Conservation (phyloP, 64 coral and sea anemone species). For the Actinia tenebrosa region DNA sequence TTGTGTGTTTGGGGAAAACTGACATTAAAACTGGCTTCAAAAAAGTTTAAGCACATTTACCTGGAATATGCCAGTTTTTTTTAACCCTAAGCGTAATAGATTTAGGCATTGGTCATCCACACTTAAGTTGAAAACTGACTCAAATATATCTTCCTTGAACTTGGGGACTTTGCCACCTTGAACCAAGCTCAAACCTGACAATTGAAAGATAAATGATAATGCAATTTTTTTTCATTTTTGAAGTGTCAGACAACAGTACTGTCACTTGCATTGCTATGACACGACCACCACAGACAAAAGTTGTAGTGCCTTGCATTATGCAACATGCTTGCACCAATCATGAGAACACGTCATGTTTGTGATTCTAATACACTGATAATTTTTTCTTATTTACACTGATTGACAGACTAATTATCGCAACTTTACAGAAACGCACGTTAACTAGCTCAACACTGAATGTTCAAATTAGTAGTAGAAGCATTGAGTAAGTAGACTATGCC, state of each 20-base stretch:
- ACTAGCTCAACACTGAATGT: neutral
- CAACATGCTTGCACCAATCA: too few species aligned
- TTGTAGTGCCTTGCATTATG: too few species aligned
- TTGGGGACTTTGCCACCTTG: neutral
- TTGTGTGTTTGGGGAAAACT: neutral
- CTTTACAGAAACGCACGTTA: neutral
- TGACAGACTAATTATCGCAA: too few species aligned
- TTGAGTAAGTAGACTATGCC: slow-evolving; percentile 25
- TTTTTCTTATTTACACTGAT: too few species aligned
- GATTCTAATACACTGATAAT: too few species aligned
- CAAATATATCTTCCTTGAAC: neutral
- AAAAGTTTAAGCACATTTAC: neutral
- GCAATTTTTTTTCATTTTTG: too few species aligned
- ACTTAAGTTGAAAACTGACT: neutral
- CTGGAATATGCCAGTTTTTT: neutral
- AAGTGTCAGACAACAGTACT: too few species aligned
- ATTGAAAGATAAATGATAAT: neutral
- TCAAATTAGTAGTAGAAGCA: too few species aligned
- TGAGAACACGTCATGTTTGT: too few species aligned
- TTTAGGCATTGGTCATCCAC: neutral
- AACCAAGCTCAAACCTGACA: neutral
- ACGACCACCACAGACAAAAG: too few species aligned
- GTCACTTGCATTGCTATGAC: too few species aligned
- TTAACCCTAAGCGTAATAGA: neutral
- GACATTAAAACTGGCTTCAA: neutral